Evolutionary conservation across 2,797 vertebrate genomes (phyloP).

Genomic region (Platalea minor): DNA sequence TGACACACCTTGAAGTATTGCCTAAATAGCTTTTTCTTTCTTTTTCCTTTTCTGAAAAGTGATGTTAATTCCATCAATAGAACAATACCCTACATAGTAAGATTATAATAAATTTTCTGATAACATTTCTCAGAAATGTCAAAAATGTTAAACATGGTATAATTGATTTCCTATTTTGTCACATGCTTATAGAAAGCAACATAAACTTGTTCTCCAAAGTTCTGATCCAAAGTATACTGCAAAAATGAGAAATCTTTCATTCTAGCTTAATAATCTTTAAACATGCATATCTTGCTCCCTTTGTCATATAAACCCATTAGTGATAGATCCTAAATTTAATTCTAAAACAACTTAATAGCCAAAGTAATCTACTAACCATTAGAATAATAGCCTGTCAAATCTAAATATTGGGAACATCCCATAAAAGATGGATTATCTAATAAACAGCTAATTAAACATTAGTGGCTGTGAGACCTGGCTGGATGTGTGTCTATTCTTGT

Average conservation of each 20-base stretch:
- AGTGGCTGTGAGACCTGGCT: not conserved
- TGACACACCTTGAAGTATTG: not conserved
- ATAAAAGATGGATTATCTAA: conserved; percentile 43
- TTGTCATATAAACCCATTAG: not conserved
- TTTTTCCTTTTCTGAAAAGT: not conserved
- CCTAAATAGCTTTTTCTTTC: not conserved
- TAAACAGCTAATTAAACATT: conserved; percentile 50
- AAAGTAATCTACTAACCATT: conserved; percentile 44
- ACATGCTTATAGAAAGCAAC: not conserved
- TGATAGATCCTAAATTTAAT: not conserved
- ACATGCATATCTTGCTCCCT: not conserved
- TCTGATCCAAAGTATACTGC: not conserved
- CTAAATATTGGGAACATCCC: conserved; percentile 15
- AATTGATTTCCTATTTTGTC: not conserved
- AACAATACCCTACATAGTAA: not conserved
- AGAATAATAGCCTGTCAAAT: conserved; percentile 43
- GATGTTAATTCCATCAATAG: not conserved
- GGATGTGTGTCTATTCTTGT: not conserved
- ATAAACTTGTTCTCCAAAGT: not conserved
- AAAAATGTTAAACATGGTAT: not conserved
- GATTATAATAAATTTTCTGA: not conserved
- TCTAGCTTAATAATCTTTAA: not conserved
- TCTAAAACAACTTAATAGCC: conserved; percentile 26
- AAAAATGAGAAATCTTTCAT: not conserved
- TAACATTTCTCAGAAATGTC: not conserved